Evolutionary conservation across 2,797 vertebrate species (phyloP).

Genomic region (Lemur catta): DNA sequence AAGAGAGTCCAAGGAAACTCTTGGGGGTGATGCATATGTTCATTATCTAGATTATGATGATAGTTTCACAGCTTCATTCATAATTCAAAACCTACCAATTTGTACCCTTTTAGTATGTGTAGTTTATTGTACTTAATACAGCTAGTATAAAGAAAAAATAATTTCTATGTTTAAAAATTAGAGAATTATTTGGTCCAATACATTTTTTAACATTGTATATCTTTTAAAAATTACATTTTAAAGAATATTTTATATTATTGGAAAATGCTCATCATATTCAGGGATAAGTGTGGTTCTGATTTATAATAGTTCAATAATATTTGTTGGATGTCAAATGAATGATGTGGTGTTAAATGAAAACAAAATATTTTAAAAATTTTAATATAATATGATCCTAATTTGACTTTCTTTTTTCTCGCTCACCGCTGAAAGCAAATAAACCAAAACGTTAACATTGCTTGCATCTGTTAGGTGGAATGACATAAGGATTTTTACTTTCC

Average conservation of each 20-base stretch:
- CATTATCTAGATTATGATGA: neutral
- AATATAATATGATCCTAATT: neutral
- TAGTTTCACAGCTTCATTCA: neutral
- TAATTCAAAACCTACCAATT: neutral
- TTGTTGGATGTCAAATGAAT: neutral
- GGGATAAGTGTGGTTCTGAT: neutral
- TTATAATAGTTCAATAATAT: slow-evolving; percentile 19
- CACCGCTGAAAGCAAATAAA: slow-evolving; percentile 1
- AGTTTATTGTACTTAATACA: neutral
- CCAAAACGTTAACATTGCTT: neutral
- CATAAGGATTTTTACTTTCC: slow-evolving; percentile 39
- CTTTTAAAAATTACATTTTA: slow-evolving; percentile 39
- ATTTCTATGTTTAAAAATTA: neutral
- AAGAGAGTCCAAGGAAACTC: neutral
- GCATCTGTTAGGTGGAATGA: neutral
- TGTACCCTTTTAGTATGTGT: neutral
- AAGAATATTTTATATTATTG: slow-evolving; percentile 3
- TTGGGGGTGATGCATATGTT: neutral
- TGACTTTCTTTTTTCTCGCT: slow-evolving; percentile 29
- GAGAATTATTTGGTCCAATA: neutral
- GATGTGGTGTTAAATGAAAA: neutral
- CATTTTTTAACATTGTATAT: slow-evolving; percentile 3
- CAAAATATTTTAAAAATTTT: neutral
- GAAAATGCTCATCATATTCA: slow-evolving; percentile 19
- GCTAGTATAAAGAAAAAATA: neutral